Conservation (phyloP, 2,113 vertebrate species). For the Hyperopisus bebe region DNA sequence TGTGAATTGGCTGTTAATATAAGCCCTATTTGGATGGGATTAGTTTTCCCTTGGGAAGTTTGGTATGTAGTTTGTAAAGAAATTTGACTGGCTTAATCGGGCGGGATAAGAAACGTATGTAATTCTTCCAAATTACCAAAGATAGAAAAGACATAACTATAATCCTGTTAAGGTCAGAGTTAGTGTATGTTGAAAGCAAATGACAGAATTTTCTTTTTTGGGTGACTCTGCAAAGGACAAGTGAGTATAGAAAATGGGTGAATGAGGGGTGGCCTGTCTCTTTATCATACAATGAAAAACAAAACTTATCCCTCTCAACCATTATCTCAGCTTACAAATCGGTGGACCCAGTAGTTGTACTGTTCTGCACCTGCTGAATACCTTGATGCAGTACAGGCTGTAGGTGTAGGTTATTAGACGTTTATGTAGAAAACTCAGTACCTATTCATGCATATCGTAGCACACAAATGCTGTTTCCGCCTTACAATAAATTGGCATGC, state of each 20-base stretch:
- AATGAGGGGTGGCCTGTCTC: not conserved
- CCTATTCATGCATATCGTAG: not conserved
- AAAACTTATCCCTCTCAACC: not conserved
- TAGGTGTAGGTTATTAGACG: not conserved
- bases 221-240: not conserved
- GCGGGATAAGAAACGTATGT: not conserved
- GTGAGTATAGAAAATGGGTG: not conserved
- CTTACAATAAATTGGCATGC: not conserved
- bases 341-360: not conserved
- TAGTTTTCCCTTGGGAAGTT: not conserved
- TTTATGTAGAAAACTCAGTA: not conserved
- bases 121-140: not conserved
- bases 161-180: not conserved
- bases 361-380: not conserved
- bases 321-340: not conserved
- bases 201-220: not conserved
- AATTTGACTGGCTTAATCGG: not conserved
- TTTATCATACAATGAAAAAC: not conserved
- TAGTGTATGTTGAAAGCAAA: not conserved
- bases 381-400: not conserved
- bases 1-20: not conserved
- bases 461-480: not conserved
- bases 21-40: not conserved
- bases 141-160: not conserved
- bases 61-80: not conserved